Conservation (phyloP, 2,113 vertebrate genomes). For the Penelope pileata region DNA sequence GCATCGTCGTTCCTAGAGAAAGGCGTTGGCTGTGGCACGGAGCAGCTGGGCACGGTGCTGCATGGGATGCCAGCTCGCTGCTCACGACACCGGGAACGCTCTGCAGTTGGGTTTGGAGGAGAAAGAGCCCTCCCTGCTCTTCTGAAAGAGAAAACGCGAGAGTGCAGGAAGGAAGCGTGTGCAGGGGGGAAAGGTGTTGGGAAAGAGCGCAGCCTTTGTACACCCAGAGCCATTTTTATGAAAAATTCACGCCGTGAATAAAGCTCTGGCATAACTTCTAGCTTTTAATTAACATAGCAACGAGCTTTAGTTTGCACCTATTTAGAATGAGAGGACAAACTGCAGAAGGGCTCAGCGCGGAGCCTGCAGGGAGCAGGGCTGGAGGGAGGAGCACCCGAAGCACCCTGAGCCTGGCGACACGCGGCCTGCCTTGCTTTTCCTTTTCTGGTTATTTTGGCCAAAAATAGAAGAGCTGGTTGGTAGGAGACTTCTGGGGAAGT, state of each 20-base stretch:
- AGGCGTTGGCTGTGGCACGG: neutral
- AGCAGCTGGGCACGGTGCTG: neutral
- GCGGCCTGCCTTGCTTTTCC: neutral
- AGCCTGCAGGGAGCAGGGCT: neutral
- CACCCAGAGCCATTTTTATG: neutral
- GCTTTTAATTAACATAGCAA: neutral
- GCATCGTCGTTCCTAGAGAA: constrained; percentile 5
- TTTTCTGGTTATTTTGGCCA: neutral
- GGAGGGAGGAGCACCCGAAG: neutral
- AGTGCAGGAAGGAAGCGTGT: neutral
- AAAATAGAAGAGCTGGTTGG: neutral
- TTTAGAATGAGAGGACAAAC: neutral
- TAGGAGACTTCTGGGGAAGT: too few relatives aligned
- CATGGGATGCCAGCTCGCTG: neutral
- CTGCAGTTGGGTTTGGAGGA: neutral
- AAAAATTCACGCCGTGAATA: neutral
- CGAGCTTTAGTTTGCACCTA: neutral
- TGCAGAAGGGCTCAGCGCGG: neutral
- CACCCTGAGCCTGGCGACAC: neutral
- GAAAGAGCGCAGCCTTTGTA: neutral
- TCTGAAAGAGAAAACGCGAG: neutral
- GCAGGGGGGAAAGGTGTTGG: neutral
- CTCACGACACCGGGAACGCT: neutral
- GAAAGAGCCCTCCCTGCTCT: neutral
- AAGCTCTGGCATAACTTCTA: neutral